Base-by-base conservation (phyloP, 2,888 invertebrate species). In the Odontocolon sp. region DNA sequence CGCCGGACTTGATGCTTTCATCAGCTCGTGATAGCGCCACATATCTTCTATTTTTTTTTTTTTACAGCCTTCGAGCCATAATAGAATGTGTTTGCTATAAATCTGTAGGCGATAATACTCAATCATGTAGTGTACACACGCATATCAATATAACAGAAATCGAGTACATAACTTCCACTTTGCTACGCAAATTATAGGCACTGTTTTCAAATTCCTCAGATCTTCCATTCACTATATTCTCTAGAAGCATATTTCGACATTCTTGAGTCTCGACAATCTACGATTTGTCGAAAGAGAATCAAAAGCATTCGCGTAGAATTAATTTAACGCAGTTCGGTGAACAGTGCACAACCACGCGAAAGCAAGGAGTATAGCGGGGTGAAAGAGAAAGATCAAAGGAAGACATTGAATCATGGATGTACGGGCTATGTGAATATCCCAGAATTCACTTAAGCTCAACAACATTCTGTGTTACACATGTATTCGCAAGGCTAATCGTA, bases 361-460 rank as follows among this genome's bases (percentile, higher is more conserved):
- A 26, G n/a, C n/a, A n/a, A n/a, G n/a, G n/a, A n/a, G n/a, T n/a
- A n/a, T n/a, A n/a, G n/a, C n/a, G n/a, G n/a, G n/a, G n/a, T 42
- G 31, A 23, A 40, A 23, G 42, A 61, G 59, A 11, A 33, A 67
- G 76, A 77, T 77, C 76, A 77, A 77, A 72, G 76, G 33, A 71
- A 59, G 64, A 52, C 66, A 54, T 42, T 66, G 36, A 67, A 77
- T 61, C 47, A 61, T 52, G 21, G 50, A 52, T 73, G 40, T 21
- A n/a, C 18, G 56, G 28, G 28, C 33, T 2, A 36, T 26, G 16
- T 18, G 38, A 40, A 36, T 38, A 47, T 31, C 14, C 42, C 23
- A 36, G 63, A 61, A 69, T 61, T 63, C 42, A 23, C 67, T 40
- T 9, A 47, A 28, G 33, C 56, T 47, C 18, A 28, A 28, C 56